A percentile compares a stretch with the other conserved stretches of the same genome.
Conservation (phyloP, 2,113 vertebrate genomes). For the Pongo abelii region DNA sequence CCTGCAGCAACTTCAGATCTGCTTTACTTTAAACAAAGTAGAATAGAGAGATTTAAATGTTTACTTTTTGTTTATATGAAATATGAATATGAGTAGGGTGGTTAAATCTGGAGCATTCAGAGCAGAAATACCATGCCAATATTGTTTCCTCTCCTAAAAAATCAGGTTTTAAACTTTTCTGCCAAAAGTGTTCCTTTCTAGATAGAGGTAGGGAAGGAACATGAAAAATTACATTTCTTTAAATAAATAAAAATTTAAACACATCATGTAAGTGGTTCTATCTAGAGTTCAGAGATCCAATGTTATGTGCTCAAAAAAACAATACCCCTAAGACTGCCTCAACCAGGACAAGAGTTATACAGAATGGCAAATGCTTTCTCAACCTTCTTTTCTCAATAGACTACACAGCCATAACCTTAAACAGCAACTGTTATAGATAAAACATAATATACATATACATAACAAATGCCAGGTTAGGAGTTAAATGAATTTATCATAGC, state of each 20-base stretch:
- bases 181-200: neutral
- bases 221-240: conserved; percentile 16
- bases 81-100: neutral
- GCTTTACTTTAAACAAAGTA: conserved; percentile 61
- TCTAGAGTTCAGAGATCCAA: neutral
- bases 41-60: conserved; percentile 53
- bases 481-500: conserved; percentile 51
- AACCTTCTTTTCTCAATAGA: neutral
- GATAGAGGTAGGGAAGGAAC: neutral
- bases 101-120: conserved; percentile 20
- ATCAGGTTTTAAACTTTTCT: conserved; percentile 25
- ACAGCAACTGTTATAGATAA: conserved; percentile 3
- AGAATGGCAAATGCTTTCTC: neutral
- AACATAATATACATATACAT: neutral
- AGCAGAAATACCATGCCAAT: conserved; percentile 35
- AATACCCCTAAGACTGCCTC: neutral
- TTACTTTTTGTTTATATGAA: conserved; percentile 57
- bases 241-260: neutral
- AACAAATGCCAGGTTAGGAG: conserved; percentile 45
- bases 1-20: conserved; percentile 39
- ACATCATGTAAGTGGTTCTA: neutral
- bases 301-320: neutral
- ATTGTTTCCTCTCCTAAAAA: conserved; percentile 33
- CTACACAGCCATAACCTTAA: neutral
- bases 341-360: neutral